Percentiles rank a stretch among this genome's conserved stretches.
Evolutionary conservation across 2,797 vertebrate genomes (phyloP).

Genomic region (Notoglanidium macrostoma): DNA sequence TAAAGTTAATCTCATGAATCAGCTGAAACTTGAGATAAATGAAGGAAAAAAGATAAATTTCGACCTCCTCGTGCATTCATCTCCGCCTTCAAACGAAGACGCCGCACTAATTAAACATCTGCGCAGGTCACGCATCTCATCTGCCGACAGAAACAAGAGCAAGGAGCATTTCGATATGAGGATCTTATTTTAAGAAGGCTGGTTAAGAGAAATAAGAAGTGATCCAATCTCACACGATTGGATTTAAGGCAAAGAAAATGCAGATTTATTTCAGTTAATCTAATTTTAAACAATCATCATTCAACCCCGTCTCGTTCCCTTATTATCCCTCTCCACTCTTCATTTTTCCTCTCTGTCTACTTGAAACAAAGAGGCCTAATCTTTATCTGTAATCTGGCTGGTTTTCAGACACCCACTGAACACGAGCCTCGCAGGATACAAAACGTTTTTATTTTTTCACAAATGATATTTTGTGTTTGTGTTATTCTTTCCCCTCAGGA

Average conservation of each 20-base stretch:
- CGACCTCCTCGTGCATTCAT: background rate
- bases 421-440: background rate
- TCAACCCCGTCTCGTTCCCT: constrained; percentile 24
- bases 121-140: background rate
- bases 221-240: background rate
- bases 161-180: background rate
- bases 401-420: background rate
- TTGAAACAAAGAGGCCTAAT: background rate
- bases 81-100: background rate
- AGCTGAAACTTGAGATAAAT: background rate
- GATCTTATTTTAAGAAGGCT: background rate
- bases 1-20: background rate
- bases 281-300: constrained; percentile 53
- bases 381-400: constrained; percentile 6
- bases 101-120: constrained; percentile 12
- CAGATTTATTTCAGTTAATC: constrained; percentile 38
- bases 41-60: background rate
- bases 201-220: background rate
- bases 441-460: background rate
- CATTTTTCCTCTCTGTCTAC: constrained; percentile 32
- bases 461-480: constrained; percentile 22
- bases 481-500: background rate
- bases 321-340: constrained; percentile 13
- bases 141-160: background rate
- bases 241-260: background rate